Conservation (phyloP, 2,888 invertebrate species). For the Tyria jacobaeae region DNA sequence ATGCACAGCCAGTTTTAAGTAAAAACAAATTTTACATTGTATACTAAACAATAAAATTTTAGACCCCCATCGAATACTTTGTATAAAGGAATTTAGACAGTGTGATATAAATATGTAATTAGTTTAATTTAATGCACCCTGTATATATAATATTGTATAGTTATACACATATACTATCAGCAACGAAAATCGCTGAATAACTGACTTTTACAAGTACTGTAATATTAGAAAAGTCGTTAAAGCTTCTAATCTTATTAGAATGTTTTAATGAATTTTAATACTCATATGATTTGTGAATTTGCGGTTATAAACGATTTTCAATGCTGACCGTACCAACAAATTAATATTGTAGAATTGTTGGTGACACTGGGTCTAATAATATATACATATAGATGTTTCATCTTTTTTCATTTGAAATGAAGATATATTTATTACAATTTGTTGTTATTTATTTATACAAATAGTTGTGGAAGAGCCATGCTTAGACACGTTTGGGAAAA, state of each 20-base stretch:
- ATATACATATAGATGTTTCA: constrained; percentile 16
- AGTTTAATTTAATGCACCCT: not conserved
- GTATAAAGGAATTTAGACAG: not conserved
- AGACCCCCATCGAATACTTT: not conserved
- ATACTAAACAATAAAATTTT: too few relatives aligned
- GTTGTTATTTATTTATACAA: too few relatives aligned
- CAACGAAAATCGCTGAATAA: too few relatives aligned
- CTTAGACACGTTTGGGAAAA: too few relatives aligned
- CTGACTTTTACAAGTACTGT: too few relatives aligned
- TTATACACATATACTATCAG: not conserved
- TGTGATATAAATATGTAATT: constrained; percentile 10
- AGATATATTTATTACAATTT: constrained; percentile 36
- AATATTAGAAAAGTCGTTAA: too few relatives aligned
- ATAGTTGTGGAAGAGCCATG: too few relatives aligned
- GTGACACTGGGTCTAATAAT: not conserved
- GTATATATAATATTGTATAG: constrained; percentile 3
- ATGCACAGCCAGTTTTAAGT: too few relatives aligned
- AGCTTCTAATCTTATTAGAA: too few relatives aligned
- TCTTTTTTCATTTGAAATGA: constrained; percentile 33
- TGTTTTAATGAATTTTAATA: too few relatives aligned
- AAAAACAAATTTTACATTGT: too few relatives aligned
- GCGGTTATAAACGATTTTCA: not conserved
- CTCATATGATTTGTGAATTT: not conserved
- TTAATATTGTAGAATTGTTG: not conserved
- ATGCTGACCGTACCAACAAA: not conserved